Percentiles rank a stretch among this genome's conserved stretches.
Evolutionary conservation across 2,888 invertebrate genomes (phyloP).

Genomic region (Incurvaria masculella): DNA sequence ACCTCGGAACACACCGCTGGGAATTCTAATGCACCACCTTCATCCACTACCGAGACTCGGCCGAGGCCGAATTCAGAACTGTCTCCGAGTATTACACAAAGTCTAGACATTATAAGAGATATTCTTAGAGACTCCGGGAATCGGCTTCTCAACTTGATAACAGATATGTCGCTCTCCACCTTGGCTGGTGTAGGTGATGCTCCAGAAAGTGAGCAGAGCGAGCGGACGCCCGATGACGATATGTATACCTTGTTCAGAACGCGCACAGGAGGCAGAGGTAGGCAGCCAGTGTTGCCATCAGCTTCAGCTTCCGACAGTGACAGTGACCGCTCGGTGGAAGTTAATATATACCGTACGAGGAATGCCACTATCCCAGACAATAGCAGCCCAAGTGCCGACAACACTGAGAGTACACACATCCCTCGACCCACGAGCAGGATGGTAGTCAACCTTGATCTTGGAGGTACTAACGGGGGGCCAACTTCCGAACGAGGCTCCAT

Average conservation of each 20-base stretch:
- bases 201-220: conserved; percentile 16
- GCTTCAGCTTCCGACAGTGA: conserved; percentile 43
- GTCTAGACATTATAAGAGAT: conserved; percentile 44
- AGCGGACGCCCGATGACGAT: neutral
- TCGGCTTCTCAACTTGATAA: conserved; percentile 42
- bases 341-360: conserved; percentile 41
- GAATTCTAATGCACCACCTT: too few relatives aligned
- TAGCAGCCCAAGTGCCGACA: neutral
- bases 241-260: neutral
- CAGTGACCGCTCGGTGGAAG: conserved; percentile 39
- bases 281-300: neutral
- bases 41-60: neutral
- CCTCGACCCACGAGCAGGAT: conserved; percentile 28
- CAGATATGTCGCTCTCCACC: conserved; percentile 44
- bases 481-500: conserved; percentile 11
- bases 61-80: neutral
- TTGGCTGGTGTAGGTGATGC: conserved; percentile 31
- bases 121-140: conserved; percentile 49
- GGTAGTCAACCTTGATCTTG: conserved; percentile 27
- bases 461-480: conserved; percentile 18
- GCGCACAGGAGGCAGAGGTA: neutral
- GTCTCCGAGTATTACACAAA: conserved; percentile 31
- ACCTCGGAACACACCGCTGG: too few relatives aligned
- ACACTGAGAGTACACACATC: neutral
- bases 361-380: conserved; percentile 28